Conservation (phyloP, 2,888 invertebrate species). For the Dasypogon diadema region DNA sequence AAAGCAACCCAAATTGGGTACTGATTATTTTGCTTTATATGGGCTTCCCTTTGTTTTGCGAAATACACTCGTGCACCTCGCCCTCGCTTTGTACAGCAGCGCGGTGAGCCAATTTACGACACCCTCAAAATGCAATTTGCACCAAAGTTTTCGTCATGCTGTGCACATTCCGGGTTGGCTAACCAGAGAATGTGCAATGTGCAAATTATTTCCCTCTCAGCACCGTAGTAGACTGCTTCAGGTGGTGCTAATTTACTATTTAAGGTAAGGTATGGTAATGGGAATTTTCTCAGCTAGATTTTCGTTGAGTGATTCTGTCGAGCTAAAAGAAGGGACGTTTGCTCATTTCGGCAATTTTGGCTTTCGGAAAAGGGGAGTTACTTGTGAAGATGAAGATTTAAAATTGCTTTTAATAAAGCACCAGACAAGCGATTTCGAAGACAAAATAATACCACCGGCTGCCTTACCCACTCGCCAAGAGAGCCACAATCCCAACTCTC, state of each 20-base stretch:
- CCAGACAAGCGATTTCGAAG: not conserved
- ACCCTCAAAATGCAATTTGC: constrained; percentile 31
- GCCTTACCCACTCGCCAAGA: no score
- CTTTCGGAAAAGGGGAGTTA: not conserved
- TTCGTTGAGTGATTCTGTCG: not conserved
- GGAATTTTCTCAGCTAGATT: not conserved
- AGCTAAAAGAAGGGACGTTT: not conserved
- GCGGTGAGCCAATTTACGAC: not conserved
- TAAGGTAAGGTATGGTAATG: constrained; percentile 5
- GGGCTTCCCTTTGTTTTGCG: not conserved
- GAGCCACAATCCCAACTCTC: not conserved
- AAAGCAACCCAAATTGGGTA: constrained; percentile 5
- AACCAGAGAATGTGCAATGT: constrained; percentile 32
- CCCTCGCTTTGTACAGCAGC: not conserved
- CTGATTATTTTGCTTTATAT: constrained; percentile 6
- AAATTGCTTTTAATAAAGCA: not conserved
- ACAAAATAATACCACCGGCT: not conserved
- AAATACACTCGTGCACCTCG: not conserved
- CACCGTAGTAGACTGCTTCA: constrained; percentile 16
- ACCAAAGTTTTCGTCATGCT: constrained; percentile 37
- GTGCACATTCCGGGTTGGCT: constrained; percentile 21
- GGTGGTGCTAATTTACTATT: constrained; percentile 19
- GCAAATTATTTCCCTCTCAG: constrained; percentile 35
- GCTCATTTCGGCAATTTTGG: not conserved
- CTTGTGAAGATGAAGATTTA: not conserved